Evolutionary conservation across 2,888 invertebrate species (phyloP), one percentile per base, ranked within the genome.

Genomic region (Agrypnus murinus): DNA sequence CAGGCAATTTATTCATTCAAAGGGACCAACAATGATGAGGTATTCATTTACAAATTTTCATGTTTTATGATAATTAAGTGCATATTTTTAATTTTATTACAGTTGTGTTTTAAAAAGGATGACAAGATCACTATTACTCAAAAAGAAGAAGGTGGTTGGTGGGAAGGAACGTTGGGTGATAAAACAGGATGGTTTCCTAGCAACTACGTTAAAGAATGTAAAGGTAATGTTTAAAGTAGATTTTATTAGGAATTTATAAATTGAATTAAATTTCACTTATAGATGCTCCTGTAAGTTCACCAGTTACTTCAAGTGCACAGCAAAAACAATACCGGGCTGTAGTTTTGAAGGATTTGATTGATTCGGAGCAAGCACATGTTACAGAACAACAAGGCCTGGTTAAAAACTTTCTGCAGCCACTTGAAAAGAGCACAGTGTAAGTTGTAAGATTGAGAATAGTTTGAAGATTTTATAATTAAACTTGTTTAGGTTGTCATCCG

Each of bases 131-230:
- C 97, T 38, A 94, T 99, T 67, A 98, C 98, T 34, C 99, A 99
- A 86, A 92, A 91, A 69, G 94, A 96, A 81, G 98, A 98, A 81
- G 99, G 98, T 64, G 98, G 98, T 46, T 99, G 99, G 99, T 99
- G 99, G 99, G 99, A 99, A 88, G 99, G 99, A 10, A 99, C 98
- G 7, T 87, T 98, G 57, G 92, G 93, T 72, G 97, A 95, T 78
- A 95, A 95, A 84, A 98, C 98, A 74, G 98, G 98, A 81, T 99
- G 98, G 98, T 99, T 99, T 88, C 98, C 98, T 73, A 95, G 96
- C 83, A 98, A 98, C 87, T 98, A 98, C 89, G 97, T 97, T 72
- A 94, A 94, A 82, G 97, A 97, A 86, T 92, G 91, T 83, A 95
- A 94, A 89, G 88, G 91, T 88, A 67, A 57, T n/a, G n/a, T 10